These are phyloP conservation scores for Apantesis nais DNA, from an alignment of 2,888 invertebrate genomes.

Conservation along the genomic window DNA sequence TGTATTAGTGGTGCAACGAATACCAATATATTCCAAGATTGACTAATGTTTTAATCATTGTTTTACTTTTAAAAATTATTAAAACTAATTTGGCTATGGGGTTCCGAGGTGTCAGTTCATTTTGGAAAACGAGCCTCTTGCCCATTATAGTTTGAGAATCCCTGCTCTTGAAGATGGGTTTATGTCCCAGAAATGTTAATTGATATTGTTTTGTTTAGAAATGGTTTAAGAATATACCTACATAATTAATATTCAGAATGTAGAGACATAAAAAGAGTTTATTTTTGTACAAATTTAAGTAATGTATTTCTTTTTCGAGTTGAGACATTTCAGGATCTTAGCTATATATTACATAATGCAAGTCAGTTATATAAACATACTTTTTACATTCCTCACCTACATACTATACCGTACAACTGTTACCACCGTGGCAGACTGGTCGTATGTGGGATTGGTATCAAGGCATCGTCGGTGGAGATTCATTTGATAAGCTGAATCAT, in stretches of 20 bases:
- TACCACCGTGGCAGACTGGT: constrained; percentile 15
- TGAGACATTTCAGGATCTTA: neutral
- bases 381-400: neutral
- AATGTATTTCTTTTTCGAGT: neutral
- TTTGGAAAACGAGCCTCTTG: too few relatives aligned
- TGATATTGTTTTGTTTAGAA: neutral
- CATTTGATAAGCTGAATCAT: constrained; percentile 45
- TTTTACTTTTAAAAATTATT: too few relatives aligned
- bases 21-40: too few relatives aligned
- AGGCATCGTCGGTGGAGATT: constrained; percentile 34
- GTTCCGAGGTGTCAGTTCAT: too few relatives aligned
- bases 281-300: neutral
- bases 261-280: too few relatives aligned
- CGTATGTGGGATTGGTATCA: constrained; percentile 26
- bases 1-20: too few relatives aligned
- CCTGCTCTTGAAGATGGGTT: neutral
- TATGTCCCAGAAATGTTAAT: neutral
- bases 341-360: neutral
- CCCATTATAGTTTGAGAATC: too few relatives aligned
- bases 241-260: too few relatives aligned
- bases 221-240: too few relatives aligned
- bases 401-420: neutral
- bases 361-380: constrained; percentile 10
- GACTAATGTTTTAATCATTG: too few relatives aligned
- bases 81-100: too few relatives aligned